Evolutionary conservation across 2,888 invertebrate genomes (phyloP).

Genomic region (Spialia ferax): DNA sequence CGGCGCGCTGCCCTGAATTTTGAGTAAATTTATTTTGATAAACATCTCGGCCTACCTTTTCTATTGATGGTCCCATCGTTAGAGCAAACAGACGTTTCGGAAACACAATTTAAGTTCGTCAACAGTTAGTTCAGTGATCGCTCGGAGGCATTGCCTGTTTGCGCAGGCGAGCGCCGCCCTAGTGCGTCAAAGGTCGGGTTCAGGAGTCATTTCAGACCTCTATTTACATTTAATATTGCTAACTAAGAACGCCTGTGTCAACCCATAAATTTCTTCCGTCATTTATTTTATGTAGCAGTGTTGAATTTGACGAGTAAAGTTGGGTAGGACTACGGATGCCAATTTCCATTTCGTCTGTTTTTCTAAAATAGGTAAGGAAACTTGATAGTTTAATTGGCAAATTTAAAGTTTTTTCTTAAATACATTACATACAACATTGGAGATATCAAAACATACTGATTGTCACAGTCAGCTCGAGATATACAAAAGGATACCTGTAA

Average conservation of each 20-base stretch:
- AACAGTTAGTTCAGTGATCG: slow-evolving; percentile 60
- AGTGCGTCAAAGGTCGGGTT: slow-evolving; percentile 35
- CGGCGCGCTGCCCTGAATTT: slow-evolving; percentile 16
- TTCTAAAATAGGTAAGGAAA: too few species aligned
- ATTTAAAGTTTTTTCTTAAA: too few species aligned
- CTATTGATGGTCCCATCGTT: slow-evolving; percentile 58
- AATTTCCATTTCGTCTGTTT: not conserved
- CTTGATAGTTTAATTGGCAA: too few species aligned
- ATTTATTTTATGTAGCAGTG: not conserved
- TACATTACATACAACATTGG: too few species aligned
- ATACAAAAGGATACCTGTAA: not conserved
- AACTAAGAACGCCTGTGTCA: slow-evolving; percentile 20
- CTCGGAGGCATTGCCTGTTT: slow-evolving; percentile 52
- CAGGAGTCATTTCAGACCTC: slow-evolving; percentile 37
- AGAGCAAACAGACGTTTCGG: slow-evolving; percentile 61
- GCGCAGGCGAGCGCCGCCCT: slow-evolving; percentile 48
- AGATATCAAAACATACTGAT: too few species aligned
- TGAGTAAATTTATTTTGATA: slow-evolving; percentile 50
- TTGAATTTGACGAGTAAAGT: not conserved
- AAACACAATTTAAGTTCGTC: slow-evolving; percentile 78
- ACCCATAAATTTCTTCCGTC: slow-evolving; percentile 21
- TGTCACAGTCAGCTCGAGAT: too few species aligned
- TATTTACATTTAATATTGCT: slow-evolving; percentile 39
- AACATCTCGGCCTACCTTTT: slow-evolving; percentile 56
- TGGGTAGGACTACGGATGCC: not conserved